These are phyloP conservation scores for Rostratula benghalensis DNA, from an alignment of 2,113 vertebrate genomes.

Conservation along the genomic window DNA sequence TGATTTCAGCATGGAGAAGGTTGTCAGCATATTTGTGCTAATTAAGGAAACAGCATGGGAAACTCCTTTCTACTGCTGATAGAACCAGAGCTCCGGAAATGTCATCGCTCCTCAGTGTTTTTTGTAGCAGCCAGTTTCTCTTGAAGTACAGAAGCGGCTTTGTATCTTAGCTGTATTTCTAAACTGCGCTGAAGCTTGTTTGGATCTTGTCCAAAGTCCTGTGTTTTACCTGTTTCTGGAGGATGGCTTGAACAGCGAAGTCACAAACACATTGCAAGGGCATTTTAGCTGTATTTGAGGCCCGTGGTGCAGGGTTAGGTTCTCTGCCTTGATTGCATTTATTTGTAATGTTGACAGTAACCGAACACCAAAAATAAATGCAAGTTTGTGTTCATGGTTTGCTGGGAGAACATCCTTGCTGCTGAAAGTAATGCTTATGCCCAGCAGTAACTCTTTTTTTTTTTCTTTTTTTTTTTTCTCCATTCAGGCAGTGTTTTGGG, in stretches of 20 bases:
- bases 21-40: slow-evolving; percentile 52
- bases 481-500: not conserved
- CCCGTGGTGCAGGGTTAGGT: not conserved
- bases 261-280: not conserved
- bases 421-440: not conserved
- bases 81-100: slow-evolving; percentile 20
- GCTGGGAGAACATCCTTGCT: not conserved
- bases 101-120: not conserved
- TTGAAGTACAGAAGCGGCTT: not conserved
- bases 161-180: not conserved
- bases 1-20: slow-evolving; percentile 35
- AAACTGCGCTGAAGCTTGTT: not conserved
- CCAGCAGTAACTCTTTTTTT: not conserved
- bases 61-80: slow-evolving; percentile 37
- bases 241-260: not conserved
- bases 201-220: not conserved
- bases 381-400: not conserved
- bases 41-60: slow-evolving; percentile 13
- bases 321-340: not conserved
- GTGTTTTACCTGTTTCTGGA: not conserved
- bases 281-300: not conserved
- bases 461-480: no score
- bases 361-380: not conserved
- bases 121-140: not conserved
- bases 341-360: not conserved